A percentile compares a stretch with the other conserved stretches of the same genome.
Conservation (phyloP, 1,140 invertebrate species). For the Drosophila sproati region DNA sequence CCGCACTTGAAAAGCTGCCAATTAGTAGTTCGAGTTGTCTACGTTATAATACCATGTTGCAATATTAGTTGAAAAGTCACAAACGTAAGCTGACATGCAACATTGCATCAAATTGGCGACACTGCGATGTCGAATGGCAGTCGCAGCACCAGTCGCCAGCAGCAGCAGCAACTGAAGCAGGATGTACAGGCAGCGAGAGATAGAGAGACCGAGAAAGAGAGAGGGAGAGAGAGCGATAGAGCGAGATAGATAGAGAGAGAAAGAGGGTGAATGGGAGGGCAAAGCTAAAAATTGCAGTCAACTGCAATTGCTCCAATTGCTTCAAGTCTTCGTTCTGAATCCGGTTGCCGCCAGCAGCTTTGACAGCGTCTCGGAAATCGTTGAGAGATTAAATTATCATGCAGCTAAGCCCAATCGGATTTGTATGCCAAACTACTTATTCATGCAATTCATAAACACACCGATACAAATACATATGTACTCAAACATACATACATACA, state of each 20-base stretch:
- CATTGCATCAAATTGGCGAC: conserved; percentile 76
- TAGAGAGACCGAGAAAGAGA: too few relatives aligned
- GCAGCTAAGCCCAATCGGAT: conserved; percentile 45
- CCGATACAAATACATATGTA: not conserved
- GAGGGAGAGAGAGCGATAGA: too few relatives aligned
- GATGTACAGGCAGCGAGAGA: too few relatives aligned
- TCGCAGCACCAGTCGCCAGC: too few relatives aligned
- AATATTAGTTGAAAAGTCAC: conserved; percentile 56
- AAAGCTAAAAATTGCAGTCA: conserved; percentile 1
- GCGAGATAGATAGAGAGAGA: not conserved
- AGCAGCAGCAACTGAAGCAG: conserved; percentile 24
- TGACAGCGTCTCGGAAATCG: conserved; percentile 34
- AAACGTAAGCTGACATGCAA: conserved; percentile 76
- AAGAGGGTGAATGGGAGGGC: not conserved
- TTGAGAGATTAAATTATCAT: conserved; percentile 44
- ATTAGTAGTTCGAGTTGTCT: conserved; percentile 66
- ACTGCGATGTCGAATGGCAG: conserved; percentile 35
- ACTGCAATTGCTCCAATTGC: conserved; percentile 10
- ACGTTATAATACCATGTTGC: conserved; percentile 70
- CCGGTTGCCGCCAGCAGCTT: conserved; percentile 12
- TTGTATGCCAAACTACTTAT: conserved; percentile 38
- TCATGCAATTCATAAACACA: conserved; percentile 6
- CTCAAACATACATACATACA: not conserved
- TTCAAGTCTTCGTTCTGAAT: conserved; percentile 1
- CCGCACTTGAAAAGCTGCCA: conserved; percentile 54